Evolutionary conservation across 2,888 invertebrate species (phyloP), one percentile per base, ranked within the genome.

Genomic region (Napeogenes inachia): DNA sequence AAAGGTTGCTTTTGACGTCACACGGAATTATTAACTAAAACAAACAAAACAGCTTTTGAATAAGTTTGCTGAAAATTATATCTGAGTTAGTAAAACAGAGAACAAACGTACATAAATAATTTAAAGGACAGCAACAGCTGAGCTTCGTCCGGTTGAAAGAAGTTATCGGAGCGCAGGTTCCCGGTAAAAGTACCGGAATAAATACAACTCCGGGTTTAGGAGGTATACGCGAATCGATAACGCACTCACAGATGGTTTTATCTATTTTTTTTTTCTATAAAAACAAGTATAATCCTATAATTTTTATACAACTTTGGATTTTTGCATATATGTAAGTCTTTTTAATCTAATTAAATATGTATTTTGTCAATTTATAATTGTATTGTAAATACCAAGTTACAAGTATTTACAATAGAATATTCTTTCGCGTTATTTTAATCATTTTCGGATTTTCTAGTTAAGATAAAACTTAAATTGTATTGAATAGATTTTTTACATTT

Each of bases 111-210:
- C 50, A 30, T n/a, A 50, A 50, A 50, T 50, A 50, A 50, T 50
- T 50, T 30, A 8, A 50, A 30, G 50, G 50, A 50, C 47, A 57
- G 35, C 50, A 58, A 42, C 54, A 55, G 46, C 61, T 57, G 61
- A 61, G 57, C 54, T 57, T 38, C 54, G 59, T 62, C 59, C 73
- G 69, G 74, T 75, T 64, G 71, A 71, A 75, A 74, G 76, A 75
- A 76, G 72, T 75, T 70, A 69, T 70, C 62, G 66, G 70, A 69
- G 67, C 68, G 72, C 72, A 76, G 79, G 76, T 82, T 82, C 84
- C 76, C 78, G 77, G 84, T 84, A 85, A 82, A 81, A 83, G 81
- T 82, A 83, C 84, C 81, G 84, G 85, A 84, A 87, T 87, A 85
- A 83, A 86, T 85, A 78, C 75, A 64, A 74, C 70, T 73, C 62